These are phyloP conservation scores for Jordanella pulchra DNA, from an alignment of 2,797 vertebrate species.

Conservation along the genomic window DNA sequence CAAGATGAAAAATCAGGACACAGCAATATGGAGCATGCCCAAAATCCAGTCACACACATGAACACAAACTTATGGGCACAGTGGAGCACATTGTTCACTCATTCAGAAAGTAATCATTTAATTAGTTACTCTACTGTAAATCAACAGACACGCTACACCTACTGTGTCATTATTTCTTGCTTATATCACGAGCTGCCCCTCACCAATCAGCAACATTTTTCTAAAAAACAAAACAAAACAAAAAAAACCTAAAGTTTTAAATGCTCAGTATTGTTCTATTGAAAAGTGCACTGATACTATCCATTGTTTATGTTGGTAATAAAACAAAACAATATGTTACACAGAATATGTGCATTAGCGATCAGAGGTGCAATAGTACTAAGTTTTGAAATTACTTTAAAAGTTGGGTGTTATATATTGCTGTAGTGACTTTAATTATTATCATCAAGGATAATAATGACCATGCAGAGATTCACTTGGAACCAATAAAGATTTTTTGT, in stretches of 20 bases:
- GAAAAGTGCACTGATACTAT: not conserved
- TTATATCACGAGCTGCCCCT: constrained; percentile 2
- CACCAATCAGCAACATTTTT: not conserved
- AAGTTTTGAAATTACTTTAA: not conserved
- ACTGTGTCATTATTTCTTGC: not conserved
- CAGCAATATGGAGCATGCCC: constrained; percentile 58
- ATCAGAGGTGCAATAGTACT: not conserved
- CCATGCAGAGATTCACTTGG: not conserved
- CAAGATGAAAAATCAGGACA: constrained; percentile 67
- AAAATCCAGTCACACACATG: constrained; percentile 31
- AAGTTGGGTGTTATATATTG: not conserved
- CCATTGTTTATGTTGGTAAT: not conserved
- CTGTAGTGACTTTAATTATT: not conserved
- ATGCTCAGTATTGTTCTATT: not conserved
- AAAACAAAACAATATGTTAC: not conserved
- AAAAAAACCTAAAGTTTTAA: not conserved
- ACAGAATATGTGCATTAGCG: not conserved
- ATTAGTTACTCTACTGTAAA: constrained; percentile 72
- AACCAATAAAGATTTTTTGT: not conserved
- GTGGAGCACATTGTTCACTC: constrained; percentile 61
- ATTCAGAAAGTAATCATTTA: constrained; percentile 60
- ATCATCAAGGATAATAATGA: not conserved
- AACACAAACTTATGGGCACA: constrained; percentile 16
- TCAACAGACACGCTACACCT: constrained; percentile 35
- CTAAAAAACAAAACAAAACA: not conserved